A percentile compares a stretch with the other conserved stretches of the same genome.
phyloP scores from a whole-genome alignment of 2,113 vertebrate genomes.

The Siniperca chuatsi region DNA sequence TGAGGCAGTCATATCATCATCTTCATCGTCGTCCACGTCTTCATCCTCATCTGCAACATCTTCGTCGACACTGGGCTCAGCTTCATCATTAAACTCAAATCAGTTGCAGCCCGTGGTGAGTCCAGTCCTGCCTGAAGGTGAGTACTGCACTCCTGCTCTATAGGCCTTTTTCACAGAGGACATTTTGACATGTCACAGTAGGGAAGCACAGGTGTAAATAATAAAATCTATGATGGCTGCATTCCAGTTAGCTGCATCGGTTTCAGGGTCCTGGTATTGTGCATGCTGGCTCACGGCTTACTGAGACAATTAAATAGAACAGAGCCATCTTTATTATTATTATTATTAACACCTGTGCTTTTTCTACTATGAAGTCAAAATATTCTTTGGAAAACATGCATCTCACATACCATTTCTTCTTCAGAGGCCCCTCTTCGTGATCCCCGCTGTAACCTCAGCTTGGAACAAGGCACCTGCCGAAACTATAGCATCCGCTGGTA shows the following conservation, averaged over 20 bases:
- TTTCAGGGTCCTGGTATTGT: background rate
- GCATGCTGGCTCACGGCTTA: background rate
- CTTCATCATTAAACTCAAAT: slow-evolving; percentile 48
- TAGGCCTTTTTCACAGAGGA: background rate
- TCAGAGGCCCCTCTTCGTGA: slow-evolving; percentile 71
- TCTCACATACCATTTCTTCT: slow-evolving; percentile 39
- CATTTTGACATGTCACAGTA: background rate
- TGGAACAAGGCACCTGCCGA: slow-evolving; percentile 87
- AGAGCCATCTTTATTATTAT: background rate
- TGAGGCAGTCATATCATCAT: slow-evolving; percentile 44
- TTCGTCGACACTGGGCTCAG: slow-evolving; percentile 49
- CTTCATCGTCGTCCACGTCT: slow-evolving; percentile 65
- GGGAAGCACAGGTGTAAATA: background rate
- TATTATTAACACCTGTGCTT: background rate
- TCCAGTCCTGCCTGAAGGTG: slow-evolving; percentile 73
- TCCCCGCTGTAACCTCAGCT: slow-evolving; percentile 76
- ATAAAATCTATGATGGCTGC: background rate
- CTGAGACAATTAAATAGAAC: background rate
- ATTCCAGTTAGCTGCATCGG: background rate
- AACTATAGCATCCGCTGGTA: slow-evolving; percentile 88
- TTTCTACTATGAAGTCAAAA: background rate
- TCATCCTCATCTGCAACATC: slow-evolving; percentile 48
- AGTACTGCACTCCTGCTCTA: slow-evolving; percentile 20
- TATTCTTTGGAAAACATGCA: background rate
- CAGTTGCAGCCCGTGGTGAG: slow-evolving; percentile 46